Conservation (phyloP, 1,140 invertebrate species). For the Xylocopa sonorina region DNA sequence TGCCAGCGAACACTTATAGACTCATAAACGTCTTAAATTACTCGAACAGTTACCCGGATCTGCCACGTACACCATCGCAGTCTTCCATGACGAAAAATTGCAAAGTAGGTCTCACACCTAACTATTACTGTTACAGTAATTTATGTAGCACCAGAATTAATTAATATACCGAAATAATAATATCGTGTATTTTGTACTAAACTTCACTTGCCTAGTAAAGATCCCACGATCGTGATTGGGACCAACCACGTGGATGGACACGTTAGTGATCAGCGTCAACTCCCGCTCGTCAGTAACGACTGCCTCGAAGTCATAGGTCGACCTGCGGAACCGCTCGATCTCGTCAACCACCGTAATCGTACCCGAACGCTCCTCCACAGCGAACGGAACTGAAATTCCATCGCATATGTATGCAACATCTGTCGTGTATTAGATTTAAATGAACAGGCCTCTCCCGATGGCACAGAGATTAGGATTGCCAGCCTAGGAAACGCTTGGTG, state of each 20-base stretch:
- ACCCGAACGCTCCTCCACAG: slow-evolving; percentile 93
- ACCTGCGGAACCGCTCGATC: slow-evolving; percentile 86
- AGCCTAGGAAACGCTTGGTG: background rate
- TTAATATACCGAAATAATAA: no score
- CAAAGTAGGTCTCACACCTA: no score
- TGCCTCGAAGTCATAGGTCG: slow-evolving; percentile 90
- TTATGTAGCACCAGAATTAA: no score
- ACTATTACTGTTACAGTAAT: no score
- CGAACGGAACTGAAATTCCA: slow-evolving; percentile 89
- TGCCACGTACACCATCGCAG: no score
- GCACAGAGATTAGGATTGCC: background rate
- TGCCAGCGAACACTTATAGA: no score
- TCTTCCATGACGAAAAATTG: no score
- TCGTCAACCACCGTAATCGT: slow-evolving; percentile 92
- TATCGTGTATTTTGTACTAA: no score
- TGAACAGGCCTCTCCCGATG: background rate
- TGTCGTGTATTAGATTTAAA: slow-evolving; percentile 48
- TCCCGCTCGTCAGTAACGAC: slow-evolving; percentile 87
- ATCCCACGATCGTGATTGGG: slow-evolving; percentile 86
- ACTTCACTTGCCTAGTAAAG: slow-evolving; percentile 85
- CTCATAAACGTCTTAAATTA: no score
- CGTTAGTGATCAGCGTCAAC: slow-evolving; percentile 88
- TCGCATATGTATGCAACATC: slow-evolving; percentile 50
- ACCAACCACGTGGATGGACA: slow-evolving; percentile 91
- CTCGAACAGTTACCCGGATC: no score